A percentile compares a stretch with the other conserved stretches of the same genome.
phyloP scores from a whole-genome alignment of 2,797 vertebrate genomes.

The Myotis pilosus region DNA sequence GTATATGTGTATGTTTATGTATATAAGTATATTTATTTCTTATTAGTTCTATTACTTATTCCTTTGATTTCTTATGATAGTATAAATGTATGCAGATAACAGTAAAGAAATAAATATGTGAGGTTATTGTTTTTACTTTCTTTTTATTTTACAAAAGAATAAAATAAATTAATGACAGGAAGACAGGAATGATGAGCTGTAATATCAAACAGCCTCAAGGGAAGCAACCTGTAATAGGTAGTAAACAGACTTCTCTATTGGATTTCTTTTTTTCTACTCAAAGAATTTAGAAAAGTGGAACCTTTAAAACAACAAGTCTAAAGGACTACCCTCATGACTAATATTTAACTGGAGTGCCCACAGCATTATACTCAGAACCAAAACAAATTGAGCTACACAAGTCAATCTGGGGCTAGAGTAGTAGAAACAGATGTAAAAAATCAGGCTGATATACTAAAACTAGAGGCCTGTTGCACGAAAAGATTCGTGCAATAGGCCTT shows the following conservation, averaged over 20 bases:
- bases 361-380: not conserved
- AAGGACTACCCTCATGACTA: not conserved
- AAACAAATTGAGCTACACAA: not conserved
- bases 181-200: not conserved
- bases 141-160: slow-evolving; percentile 1
- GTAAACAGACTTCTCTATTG: not conserved
- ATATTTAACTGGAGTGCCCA: not conserved
- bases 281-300: not conserved
- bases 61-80: not conserved
- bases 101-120: not conserved
- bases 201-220: slow-evolving; percentile 9
- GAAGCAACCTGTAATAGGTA: not conserved
- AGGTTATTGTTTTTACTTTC: not conserved
- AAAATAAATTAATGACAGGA: not conserved
- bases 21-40: not conserved
- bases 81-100: not conserved
- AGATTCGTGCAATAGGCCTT: too few species aligned
- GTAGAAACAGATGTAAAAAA: slow-evolving; percentile 18
- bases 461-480: too few species aligned
- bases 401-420: not conserved
- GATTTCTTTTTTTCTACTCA: slow-evolving; percentile 29
- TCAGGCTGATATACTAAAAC: not conserved
- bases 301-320: not conserved
- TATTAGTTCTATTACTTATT: not conserved
- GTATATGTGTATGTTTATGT: not conserved